phyloP scores from a whole-genome alignment of 2,888 invertebrate species.

The Timandra comae region DNA sequence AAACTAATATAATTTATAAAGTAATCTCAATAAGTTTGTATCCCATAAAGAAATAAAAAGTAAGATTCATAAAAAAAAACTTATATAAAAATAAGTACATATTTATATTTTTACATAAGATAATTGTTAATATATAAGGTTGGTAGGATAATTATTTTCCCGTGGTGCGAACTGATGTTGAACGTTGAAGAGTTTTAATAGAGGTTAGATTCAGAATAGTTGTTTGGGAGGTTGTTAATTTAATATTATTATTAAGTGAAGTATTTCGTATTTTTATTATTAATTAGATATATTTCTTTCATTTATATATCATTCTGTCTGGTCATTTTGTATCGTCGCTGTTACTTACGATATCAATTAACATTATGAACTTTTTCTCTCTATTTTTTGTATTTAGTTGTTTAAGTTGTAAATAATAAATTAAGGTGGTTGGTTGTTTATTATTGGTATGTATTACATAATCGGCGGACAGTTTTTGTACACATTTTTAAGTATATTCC shows the following conservation, averaged over 20 bases:
- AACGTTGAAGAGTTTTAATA: constrained; percentile 72
- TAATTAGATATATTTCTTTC: constrained; percentile 30
- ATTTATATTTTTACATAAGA: constrained; percentile 67
- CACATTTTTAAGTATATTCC: no score
- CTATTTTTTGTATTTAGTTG: constrained; percentile 51
- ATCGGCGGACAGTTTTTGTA: constrained; percentile 10
- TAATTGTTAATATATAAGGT: constrained; percentile 44
- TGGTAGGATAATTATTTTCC: constrained; percentile 37
- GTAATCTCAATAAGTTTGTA: no score
- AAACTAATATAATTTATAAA: no score
- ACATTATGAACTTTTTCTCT: constrained; percentile 52
- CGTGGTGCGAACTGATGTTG: constrained; percentile 74
- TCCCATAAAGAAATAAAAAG: no score
- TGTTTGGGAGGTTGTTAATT: constrained; percentile 68
- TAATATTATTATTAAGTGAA: constrained; percentile 43
- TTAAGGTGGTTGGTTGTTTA: constrained; percentile 64
- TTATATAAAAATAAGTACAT: constrained; percentile 6
- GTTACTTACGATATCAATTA: no score
- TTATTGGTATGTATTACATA: constrained; percentile 23
- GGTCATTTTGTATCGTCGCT: constrained; percentile 42
- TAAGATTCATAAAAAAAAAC: no score
- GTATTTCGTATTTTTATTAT: constrained; percentile 32
- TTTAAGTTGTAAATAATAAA: constrained; percentile 57
- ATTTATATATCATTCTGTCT: constrained; percentile 42
- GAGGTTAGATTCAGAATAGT: constrained; percentile 56